phyloP scores from a whole-genome alignment of 1,140 invertebrate genomes.

The Neodiprion lecontei region DNA sequence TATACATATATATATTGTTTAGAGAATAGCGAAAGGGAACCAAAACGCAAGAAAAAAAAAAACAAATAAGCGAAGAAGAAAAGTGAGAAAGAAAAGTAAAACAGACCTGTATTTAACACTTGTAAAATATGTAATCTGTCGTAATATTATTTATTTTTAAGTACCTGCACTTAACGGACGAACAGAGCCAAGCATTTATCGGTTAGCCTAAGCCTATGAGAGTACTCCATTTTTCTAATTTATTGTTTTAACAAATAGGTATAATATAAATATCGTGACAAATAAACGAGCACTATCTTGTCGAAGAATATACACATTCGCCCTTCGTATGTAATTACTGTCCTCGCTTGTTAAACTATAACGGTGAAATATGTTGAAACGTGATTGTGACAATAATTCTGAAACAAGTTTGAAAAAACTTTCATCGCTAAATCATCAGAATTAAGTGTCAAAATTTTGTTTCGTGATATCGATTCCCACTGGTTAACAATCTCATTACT shows the following conservation, averaged over 20 bases:
- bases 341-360: too few species aligned
- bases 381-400: too few species aligned
- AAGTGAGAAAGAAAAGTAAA: not conserved
- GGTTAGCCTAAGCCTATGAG: too few species aligned
- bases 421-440: too few species aligned
- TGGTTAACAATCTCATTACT: too few species aligned
- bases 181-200: not conserved
- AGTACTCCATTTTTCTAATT: not conserved
- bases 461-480: too few species aligned
- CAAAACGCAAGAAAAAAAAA: not conserved
- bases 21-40: too few species aligned
- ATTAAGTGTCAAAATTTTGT: too few species aligned
- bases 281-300: not conserved
- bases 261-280: not conserved
- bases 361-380: too few species aligned
- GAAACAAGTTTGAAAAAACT: too few species aligned
- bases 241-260: not conserved
- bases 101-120: constrained; percentile 20
- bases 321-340: too few species aligned
- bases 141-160: constrained; percentile 39
- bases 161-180: constrained; percentile 30
- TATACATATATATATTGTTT: not conserved
- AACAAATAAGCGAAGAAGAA: not conserved
- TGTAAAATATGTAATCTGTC: constrained; percentile 39
- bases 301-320: too few species aligned